Base-by-base conservation (phyloP, 2,797 vertebrate species). In the Fratercula arctica region DNA sequence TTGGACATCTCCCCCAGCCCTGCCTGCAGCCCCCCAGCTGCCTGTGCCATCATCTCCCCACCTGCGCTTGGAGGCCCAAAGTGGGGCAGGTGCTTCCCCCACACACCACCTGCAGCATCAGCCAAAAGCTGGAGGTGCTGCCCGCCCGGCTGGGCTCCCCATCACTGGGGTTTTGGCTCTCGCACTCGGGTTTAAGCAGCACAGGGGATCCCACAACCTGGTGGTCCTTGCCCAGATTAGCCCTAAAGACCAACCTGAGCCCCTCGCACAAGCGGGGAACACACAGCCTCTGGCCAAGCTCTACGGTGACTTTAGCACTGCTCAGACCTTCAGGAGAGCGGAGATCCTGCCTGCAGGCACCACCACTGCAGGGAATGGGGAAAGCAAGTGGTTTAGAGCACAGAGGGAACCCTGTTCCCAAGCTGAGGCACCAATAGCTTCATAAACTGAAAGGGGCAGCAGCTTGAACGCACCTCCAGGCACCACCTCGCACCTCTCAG, bases 1-100 rank as follows among this genome's bases (percentile, higher is more conserved):
- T 50, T 39, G 64, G 37, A 17, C 43, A 20, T 10, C 53, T 21
- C 51, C 68, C 54, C 29, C 70, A 29, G 39, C 10, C 39, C 23
- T 28, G 57, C 28, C 33, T 12, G 2, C 63, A n/a, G 14, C 26
- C 31, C 26, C 50, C 23, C 45, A 35, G 51, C 10, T 46, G 13
- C 50, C 45, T 15, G 24, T 11, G 1, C 23, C 73, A 21, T 23
- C 35, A 17, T 16, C 63, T 41, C 26, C 66, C 33, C 13, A 10
- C 31, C 19, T 2, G 11, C 3, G 0, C 2, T 0, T 2, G 15
- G 21, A 53, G 14, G 25, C 13, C n/a, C 9, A 0, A 21, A 70
- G 20, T 3, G 75, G 50, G n/a, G 45, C 72, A 59, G 25, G 10
- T 0, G 1, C 11, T 54, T 61, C 35, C 35, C 39, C 28, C 67